phyloP scores from a whole-genome alignment of 2,113 vertebrate genomes.

The Mormyrus iriodes region DNA sequence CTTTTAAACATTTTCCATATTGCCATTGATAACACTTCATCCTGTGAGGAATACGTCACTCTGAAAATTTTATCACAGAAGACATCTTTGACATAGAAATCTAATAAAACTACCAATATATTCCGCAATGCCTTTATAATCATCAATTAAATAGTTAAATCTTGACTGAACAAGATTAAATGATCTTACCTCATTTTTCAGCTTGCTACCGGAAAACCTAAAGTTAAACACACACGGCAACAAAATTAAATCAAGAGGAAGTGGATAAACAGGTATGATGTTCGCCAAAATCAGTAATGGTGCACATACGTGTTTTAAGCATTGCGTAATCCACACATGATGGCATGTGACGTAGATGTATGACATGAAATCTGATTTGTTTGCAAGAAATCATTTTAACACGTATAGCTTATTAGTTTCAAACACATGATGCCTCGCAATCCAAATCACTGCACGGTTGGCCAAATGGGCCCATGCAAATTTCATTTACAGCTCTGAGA shows the following conservation, averaged over 20 bases:
- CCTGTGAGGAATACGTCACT: conserved; percentile 30
- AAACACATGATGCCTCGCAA: not conserved
- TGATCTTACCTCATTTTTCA: conserved; percentile 87
- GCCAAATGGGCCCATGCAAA: not conserved
- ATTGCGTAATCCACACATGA: too few relatives aligned
- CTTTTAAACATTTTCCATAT: not conserved
- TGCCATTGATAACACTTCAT: not conserved
- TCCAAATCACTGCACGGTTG: not conserved
- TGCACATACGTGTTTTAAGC: not conserved
- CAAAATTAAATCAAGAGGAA: not conserved
- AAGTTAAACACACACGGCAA: conserved; percentile 21
- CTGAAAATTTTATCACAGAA: not conserved
- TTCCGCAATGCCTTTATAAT: not conserved
- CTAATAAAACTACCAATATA: not conserved
- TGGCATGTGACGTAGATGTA: not conserved
- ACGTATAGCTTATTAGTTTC: not conserved
- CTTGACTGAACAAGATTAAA: not conserved
- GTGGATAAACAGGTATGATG: not conserved
- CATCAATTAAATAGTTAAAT: not conserved
- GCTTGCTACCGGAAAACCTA: conserved; percentile 94
- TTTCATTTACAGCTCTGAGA: conserved; percentile 22
- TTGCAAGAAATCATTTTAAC: not conserved
- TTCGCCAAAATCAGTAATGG: not conserved
- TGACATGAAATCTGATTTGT: not conserved
- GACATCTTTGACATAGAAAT: not conserved